phyloP scores from a whole-genome alignment of 2,797 vertebrate genomes.

The Parauchenoglanis punctatus region DNA sequence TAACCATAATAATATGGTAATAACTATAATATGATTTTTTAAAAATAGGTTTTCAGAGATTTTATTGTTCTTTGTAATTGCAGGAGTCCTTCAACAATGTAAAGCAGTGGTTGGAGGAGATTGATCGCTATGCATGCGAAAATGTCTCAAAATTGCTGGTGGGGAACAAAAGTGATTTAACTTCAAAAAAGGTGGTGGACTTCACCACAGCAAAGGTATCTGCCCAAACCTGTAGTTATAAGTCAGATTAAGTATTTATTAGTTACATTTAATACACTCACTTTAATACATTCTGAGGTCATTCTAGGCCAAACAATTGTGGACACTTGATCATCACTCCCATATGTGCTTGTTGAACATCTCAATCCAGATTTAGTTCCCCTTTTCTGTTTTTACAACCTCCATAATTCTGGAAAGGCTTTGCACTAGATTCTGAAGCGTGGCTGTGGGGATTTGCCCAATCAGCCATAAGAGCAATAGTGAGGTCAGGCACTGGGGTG shows the following conservation, averaged over 20 bases:
- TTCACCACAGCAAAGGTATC: slow-evolving; percentile 76
- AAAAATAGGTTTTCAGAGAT: neutral
- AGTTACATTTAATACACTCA: neutral
- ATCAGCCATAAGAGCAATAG: neutral
- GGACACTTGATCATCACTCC: neutral
- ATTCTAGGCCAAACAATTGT: neutral
- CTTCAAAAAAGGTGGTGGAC: slow-evolving; percentile 79
- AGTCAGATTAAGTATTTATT: neutral
- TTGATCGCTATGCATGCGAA: slow-evolving; percentile 78
- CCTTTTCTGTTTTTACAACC: neutral
- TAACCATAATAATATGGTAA: neutral
- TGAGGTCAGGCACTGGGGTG: neutral
- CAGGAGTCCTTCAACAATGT: slow-evolving; percentile 81
- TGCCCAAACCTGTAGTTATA: neutral
- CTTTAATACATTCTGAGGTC: too few species aligned
- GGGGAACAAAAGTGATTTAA: slow-evolving; percentile 81
- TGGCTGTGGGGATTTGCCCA: neutral
- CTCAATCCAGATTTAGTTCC: neutral
- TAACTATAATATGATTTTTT: neutral
- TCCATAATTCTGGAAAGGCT: neutral
- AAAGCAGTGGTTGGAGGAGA: slow-evolving; percentile 81
- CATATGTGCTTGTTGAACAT: neutral
- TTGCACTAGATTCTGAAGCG: neutral
- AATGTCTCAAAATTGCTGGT: slow-evolving; percentile 79
- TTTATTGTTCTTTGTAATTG: neutral